Conservation (phyloP, 2,888 invertebrate species). For the Bellardia pandia region DNA sequence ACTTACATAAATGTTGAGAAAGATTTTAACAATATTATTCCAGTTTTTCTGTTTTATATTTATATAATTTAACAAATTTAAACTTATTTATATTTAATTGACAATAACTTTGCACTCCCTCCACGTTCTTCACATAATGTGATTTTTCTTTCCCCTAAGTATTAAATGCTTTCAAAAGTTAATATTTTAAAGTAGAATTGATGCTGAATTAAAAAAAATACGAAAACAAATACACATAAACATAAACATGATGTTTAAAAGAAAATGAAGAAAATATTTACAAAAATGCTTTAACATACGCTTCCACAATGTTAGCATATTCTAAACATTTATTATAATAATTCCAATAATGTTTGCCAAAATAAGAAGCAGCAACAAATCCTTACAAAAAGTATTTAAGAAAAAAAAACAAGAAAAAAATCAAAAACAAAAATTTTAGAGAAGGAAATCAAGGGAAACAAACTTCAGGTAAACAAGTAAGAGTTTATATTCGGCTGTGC, state of each 20-base stretch:
- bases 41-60: too few species aligned
- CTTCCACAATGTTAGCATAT: conserved; percentile 38
- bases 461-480: background rate
- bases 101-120: background rate
- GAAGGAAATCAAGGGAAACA: background rate
- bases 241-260: background rate
- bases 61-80: too few species aligned
- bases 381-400: background rate
- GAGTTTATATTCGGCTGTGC: too few species aligned
- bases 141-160: background rate
- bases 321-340: conserved; percentile 48
- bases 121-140: background rate
- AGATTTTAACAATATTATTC: too few species aligned
- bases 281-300: conserved; percentile 45
- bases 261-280: conserved; percentile 1
- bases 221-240: background rate
- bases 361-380: conserved; percentile 10
- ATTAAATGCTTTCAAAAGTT: background rate
- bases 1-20: too few species aligned
- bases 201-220: background rate
- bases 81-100: too few species aligned
- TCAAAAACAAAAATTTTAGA: background rate
- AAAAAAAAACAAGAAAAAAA: conserved; percentile 24
- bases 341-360: conserved; percentile 48
- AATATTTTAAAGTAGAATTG: background rate